Evolutionary conservation across 1,140 invertebrate species (phyloP), one percentile per base, ranked within the genome.

Genomic region (Helicoverpa zea): DNA sequence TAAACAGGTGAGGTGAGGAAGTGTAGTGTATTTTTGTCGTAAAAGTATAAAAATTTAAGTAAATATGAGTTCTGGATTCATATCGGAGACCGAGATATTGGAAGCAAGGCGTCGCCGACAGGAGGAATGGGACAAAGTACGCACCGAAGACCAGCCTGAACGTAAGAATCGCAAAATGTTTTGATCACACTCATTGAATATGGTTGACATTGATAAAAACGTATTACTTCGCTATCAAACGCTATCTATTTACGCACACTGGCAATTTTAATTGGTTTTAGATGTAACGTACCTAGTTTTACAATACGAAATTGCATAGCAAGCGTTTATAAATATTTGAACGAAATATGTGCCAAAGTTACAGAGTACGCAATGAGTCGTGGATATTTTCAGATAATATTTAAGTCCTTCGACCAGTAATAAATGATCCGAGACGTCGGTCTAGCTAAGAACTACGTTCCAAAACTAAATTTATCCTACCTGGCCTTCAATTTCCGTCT

Each of bases 71-170:
- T 98, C 98, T 2, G 97, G 97, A 64, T 99, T 99, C 96, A 97
- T 98, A 85, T 97, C 98, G 11, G 98, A 99, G 95, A 95, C 96
- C 18, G 98, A 99, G 95, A 95, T 98, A 54, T 96, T 97, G 54
- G 98, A 99, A 88, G 96, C 97, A 51, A 96, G 97, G 68, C 96
- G 96, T 85, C 94, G 96, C 58, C 96, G 98, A 13, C 98, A 99
- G 91, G 98, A 98, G 94, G 98, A 99, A 97, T 99, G 98, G 98
- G 98, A 99, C 86, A 98, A 97, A 96, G 98, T 99, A 1, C 95
- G 98, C 83, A 97, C 97, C 84, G 96, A 97, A 30, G 97, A 98
- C 87, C 97, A 99, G 91, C 98, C 98, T n/a, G 66, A 97, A 95
- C 98, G 98, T 98, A 95, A 81, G 18, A 79, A 79, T 49, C 16